Percentiles rank a stretch among this genome's conserved stretches.
Evolutionary conservation across 2,797 vertebrate species (phyloP).

Genomic region (Prunella strophiata): DNA sequence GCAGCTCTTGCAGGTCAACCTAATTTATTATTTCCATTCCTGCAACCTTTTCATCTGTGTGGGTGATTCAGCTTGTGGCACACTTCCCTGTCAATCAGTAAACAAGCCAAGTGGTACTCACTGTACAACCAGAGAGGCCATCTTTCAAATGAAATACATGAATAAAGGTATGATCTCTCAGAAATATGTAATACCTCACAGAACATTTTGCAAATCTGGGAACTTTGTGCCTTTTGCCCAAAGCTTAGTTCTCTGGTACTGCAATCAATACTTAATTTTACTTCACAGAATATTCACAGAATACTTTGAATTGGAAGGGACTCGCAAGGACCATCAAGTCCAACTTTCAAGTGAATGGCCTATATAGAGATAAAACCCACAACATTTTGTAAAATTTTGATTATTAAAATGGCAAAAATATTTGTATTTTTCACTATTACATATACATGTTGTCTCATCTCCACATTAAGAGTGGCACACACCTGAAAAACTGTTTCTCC

Average conservation of each 20-base stretch:
- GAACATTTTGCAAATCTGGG: not conserved
- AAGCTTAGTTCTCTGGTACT: not conserved
- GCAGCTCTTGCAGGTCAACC: not conserved
- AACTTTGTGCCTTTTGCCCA: not conserved
- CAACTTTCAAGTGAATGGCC: not conserved
- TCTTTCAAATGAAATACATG: not conserved
- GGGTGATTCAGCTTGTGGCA: not conserved
- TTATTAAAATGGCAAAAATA: not conserved
- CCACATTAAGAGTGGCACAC: not conserved
- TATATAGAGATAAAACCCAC: not conserved
- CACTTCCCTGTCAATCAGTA: not conserved
- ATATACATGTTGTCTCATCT: not conserved
- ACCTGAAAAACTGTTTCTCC: not conserved
- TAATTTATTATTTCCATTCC: not conserved
- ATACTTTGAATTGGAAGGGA: not conserved
- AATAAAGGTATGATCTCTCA: not conserved
- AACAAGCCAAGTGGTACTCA: not conserved
- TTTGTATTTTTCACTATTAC: not conserved
- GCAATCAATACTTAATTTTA: not conserved
- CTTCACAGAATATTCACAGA: not conserved
- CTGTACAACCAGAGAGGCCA: not conserved
- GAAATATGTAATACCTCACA: not conserved
- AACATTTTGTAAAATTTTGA: not conserved
- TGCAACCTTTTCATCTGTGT: not conserved
- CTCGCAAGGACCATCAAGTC: not conserved